Evolutionary conservation across 2,888 invertebrate genomes (phyloP), one percentile per base, ranked within the genome.

Genomic region (Tenthredo notha): DNA sequence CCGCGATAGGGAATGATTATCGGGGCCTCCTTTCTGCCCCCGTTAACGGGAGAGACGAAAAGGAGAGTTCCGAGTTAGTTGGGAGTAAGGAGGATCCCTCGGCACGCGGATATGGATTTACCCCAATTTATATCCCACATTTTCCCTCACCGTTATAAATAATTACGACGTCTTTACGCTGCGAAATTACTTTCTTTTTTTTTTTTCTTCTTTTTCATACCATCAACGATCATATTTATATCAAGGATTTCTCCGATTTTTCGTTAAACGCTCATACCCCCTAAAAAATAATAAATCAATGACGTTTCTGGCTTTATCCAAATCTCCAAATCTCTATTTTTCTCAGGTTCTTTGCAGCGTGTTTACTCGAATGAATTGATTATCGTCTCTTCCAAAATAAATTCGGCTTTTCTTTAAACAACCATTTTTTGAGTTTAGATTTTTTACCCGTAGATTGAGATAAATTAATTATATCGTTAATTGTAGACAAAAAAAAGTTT

Each of bases 121-220:
- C 50, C 54, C 47, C 50, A 54, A 77, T 54, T 77, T 77, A 77
- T 77, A 54, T 54, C 47, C 50, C 77, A 54, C 33, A 54, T 77
- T 77, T 77, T 54, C 6, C 77, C 50, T 29, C 50, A 54, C 12
- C 47, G 50, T 47, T 50, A 77, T 77, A 50, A 50, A 77, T 77
- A 77, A 77, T 77, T 77, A 77, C 77, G 54, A 74, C 74, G 43
- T 74, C 21, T 74, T 74, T 74, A 74, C 74, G 72, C 72, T 10
- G 10, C 72, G 72, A 67, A 72, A 72, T 72, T 25, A 72, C 72
- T 43, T 40, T n/a, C 18, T 33, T 74, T 43, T 74, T 10, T 43
- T 40, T 37, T 37, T 43, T n/a, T n/a, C n/a, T n/a, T n/a, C n/a
- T n/a, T 67, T 72, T 43, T 74, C 9, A 6, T 33, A 15, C 67